These are phyloP conservation scores for Protodeltote pygarga DNA, from an alignment of 2,888 invertebrate species.

Conservation along the genomic window DNA sequence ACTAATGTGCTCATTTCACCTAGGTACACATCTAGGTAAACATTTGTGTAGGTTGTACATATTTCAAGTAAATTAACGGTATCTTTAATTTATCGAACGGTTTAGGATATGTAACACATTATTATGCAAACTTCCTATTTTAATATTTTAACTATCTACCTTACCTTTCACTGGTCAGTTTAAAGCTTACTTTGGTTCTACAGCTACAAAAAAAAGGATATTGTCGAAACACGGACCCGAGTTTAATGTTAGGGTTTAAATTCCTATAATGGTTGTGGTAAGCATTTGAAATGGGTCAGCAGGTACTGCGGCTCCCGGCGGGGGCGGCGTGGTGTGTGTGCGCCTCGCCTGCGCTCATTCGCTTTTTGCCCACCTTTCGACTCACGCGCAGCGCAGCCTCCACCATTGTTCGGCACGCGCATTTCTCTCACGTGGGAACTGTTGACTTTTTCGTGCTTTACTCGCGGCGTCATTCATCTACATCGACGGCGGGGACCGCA, in stretches of 20 bases:
- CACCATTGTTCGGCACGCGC: slow-evolving; percentile 74
- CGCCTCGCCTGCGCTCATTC: slow-evolving; percentile 73
- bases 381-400: slow-evolving; percentile 84
- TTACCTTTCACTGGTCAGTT: too few relatives aligned
- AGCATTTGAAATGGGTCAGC: slow-evolving; percentile 79
- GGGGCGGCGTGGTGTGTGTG: slow-evolving; percentile 51
- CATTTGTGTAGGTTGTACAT: too few relatives aligned
- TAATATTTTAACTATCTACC: too few relatives aligned
- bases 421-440: slow-evolving; percentile 85
- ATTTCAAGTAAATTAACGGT: too few relatives aligned
- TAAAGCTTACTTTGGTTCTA: too few relatives aligned
- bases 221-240: slow-evolving; percentile 3
- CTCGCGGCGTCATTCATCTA: slow-evolving; percentile 66
- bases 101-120: too few relatives aligned
- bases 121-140: too few relatives aligned
- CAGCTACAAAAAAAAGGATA: not conserved
- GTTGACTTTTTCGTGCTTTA: slow-evolving; percentile 76
- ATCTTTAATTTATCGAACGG: too few relatives aligned
- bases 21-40: too few relatives aligned
- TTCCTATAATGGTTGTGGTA: slow-evolving; percentile 55
- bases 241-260: slow-evolving; percentile 49
- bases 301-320: slow-evolving; percentile 64
- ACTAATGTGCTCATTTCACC: too few relatives aligned
- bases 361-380: slow-evolving; percentile 86
- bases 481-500: slow-evolving; percentile 64